A percentile compares a stretch with the other conserved stretches of the same genome.
Evolutionary conservation across 2,797 vertebrate species (phyloP).

Genomic region (Scolopax bukidnonensis): DNA sequence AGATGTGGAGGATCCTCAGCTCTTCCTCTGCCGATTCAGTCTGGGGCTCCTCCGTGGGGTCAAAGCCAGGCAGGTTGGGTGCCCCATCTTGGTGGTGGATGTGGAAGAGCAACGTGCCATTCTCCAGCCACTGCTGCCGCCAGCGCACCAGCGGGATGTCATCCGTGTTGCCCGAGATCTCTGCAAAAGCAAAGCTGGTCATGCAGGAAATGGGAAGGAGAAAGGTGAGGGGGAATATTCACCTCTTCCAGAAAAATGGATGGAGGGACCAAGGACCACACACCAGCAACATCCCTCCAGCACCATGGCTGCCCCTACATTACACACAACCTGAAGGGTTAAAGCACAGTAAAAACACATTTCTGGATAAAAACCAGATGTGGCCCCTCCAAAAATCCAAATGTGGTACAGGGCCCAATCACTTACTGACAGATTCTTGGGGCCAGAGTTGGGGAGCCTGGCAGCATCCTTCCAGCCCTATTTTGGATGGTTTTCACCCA

Average conservation of each 20-base stretch:
- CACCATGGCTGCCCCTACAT: neutral
- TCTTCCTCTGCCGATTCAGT: constrained; percentile 92
- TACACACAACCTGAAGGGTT: neutral
- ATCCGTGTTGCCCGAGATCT: constrained; percentile 96
- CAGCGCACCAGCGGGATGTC: constrained; percentile 97
- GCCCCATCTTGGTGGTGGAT: constrained; percentile 97
- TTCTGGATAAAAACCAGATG: neutral
- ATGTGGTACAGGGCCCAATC: neutral
- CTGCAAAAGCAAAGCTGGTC: constrained; percentile 72
- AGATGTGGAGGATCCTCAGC: constrained; percentile 96
- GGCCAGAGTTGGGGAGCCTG: neutral
- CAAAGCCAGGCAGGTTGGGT: constrained; percentile 85
- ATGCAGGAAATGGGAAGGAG: fast-evolving
- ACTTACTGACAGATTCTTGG: neutral
- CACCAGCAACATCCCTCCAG: neutral
- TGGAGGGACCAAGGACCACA: neutral
- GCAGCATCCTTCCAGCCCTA: neutral
- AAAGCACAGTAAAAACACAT: neutral
- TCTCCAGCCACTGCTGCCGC: constrained; percentile 99
- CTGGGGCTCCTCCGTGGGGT: constrained; percentile 89
- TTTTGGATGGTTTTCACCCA: neutral
- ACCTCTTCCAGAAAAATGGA: neutral
- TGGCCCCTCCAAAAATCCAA: neutral
- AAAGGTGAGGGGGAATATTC: neutral
- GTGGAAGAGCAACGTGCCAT: constrained; percentile 96